These are phyloP conservation scores for Chlorocebus sabaeus DNA, from an alignment of 2,113 vertebrate genomes.

Conservation along the genomic window DNA sequence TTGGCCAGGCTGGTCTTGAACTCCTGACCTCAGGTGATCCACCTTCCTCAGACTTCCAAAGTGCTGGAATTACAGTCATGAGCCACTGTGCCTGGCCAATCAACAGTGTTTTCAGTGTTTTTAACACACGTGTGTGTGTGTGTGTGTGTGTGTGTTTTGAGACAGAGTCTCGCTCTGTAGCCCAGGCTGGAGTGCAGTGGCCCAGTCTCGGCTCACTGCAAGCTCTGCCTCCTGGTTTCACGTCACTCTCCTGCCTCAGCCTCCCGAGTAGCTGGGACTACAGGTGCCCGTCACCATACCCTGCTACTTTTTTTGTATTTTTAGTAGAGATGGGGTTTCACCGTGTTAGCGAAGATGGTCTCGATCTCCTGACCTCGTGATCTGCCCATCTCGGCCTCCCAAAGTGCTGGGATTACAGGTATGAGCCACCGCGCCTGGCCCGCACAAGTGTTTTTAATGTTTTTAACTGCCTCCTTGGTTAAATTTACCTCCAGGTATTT, in stretches of 20 bases:
- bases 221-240: background rate
- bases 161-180: background rate
- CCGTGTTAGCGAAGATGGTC: background rate
- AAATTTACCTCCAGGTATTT: background rate
- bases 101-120: background rate
- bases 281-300: background rate
- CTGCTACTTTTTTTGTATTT: background rate
- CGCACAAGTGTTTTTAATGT: background rate
- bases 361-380: background rate
- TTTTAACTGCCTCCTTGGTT: background rate
- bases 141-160: background rate
- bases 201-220: fast-evolving
- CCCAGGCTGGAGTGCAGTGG: background rate
- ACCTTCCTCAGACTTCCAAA: background rate
- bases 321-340: background rate
- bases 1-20: background rate
- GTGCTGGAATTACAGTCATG: background rate
- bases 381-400: fast-evolving
- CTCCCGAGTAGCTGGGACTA: background rate
- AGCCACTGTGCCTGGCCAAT: background rate
- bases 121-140: too few species aligned
- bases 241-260: background rate
- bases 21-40: too few species aligned
- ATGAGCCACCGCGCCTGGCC: background rate
- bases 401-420: background rate